Conservation (phyloP, 2,888 invertebrate genomes). For the Machimus atricapillus region DNA sequence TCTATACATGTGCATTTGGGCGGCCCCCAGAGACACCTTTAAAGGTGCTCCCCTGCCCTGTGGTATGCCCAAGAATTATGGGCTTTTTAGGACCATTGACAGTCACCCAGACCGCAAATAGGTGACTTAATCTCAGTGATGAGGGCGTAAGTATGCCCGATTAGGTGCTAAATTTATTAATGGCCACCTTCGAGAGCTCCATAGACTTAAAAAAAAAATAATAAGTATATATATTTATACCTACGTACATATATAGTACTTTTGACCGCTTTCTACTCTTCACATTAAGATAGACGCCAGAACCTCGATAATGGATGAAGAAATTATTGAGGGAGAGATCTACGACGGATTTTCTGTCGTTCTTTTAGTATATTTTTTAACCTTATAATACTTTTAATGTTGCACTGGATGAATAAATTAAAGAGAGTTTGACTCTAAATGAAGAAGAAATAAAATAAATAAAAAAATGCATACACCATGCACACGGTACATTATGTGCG, state of each 20-base stretch:
- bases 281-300: not conserved
- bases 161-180: constrained; percentile 35
- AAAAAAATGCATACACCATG: not conserved
- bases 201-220: not conserved
- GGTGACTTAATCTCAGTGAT: constrained; percentile 25
- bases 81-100: constrained; percentile 18
- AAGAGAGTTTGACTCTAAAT: not conserved
- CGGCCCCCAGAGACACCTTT: not conserved
- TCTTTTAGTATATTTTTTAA: not conserved
- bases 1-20: not conserved
- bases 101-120: constrained; percentile 13
- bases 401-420: not conserved
- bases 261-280: not conserved
- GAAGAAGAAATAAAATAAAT: not conserved
- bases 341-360: not conserved
- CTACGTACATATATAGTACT: not conserved
- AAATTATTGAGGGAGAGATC: not conserved
- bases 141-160: constrained; percentile 35
- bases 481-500: too few species aligned
- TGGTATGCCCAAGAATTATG: not conserved
- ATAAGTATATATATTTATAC: too few species aligned
- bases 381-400: not conserved
- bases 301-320: not conserved
- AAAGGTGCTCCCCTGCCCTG: not conserved
- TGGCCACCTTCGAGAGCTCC: not conserved